Percentiles rank a stretch among this genome's conserved stretches.
These are phyloP conservation scores for Naja naja DNA, from an alignment of 2,113 vertebrate species.

Conservation along the genomic window DNA sequence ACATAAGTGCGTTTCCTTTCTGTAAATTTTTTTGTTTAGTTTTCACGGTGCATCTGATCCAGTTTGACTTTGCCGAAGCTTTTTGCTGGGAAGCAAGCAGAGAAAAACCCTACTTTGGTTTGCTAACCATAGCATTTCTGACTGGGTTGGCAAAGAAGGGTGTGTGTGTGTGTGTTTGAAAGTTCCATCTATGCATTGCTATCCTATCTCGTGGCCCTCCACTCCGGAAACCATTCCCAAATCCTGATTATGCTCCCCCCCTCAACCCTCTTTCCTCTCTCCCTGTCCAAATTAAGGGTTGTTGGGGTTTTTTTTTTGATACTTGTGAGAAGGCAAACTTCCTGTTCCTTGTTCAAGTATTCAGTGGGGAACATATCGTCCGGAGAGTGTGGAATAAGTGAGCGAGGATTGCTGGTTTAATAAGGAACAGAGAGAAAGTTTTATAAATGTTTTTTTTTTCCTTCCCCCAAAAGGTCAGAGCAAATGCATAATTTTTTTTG, in stretches of 20 bases:
- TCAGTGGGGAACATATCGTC: not conserved
- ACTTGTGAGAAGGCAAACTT: not conserved
- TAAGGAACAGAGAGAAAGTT: not conserved
- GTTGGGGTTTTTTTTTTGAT: not conserved
- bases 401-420: slow-evolving; percentile 6
- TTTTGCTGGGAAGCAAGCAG: not conserved
- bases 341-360: not conserved
- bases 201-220: not conserved
- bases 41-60: not conserved
- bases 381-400: not conserved
- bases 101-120: not conserved
- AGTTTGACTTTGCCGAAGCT: slow-evolving; percentile 1
- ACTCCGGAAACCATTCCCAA: not conserved
- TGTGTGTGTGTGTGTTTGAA: too few species aligned
- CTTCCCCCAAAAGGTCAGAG: not conserved
- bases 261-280: not conserved
- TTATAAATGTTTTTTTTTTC: not conserved
- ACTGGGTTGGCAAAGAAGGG: not conserved
- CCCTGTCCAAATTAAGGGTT: not conserved
- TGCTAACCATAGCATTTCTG: not conserved
- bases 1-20: not conserved
- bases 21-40: not conserved
- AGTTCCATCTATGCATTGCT: too few species aligned
- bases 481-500: not conserved
- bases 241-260: too few species aligned